Percentiles rank a stretch among this genome's conserved stretches.
Evolutionary conservation across 2,797 vertebrate genomes (phyloP).

Genomic region (Rhinichthys osculus): DNA sequence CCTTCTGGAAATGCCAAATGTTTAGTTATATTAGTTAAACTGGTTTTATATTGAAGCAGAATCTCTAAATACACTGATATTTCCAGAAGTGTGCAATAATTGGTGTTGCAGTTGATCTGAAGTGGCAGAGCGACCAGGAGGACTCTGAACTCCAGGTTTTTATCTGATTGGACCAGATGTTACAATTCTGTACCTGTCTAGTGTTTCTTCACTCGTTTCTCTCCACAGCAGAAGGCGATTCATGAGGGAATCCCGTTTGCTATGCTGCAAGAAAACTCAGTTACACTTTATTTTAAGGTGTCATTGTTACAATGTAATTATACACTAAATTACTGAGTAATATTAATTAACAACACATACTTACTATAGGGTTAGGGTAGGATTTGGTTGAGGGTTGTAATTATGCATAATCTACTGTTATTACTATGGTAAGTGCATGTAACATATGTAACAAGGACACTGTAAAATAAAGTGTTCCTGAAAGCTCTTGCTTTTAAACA

Average conservation of each 20-base stretch:
- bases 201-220: background rate
- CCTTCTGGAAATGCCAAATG: background rate
- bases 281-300: no score
- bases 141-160: slow-evolving; percentile 4
- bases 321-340: no score
- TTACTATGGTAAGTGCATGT: no score
- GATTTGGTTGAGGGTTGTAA: no score
- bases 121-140: background rate
- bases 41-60: background rate
- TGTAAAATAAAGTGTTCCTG: no score
- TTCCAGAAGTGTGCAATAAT: background rate
- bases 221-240: background rate
- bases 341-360: no score
- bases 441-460: no score
- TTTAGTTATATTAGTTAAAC: background rate
- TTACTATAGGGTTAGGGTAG: no score
- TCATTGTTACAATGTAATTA: no score
- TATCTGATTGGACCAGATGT: slow-evolving; percentile 33
- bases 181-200: background rate
- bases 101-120: slow-evolving; percentile 29
- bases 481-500: background rate
- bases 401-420: no score
- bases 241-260: background rate
- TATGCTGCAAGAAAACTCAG: background rate
- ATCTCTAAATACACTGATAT: background rate